Evolutionary conservation across 2,888 invertebrate genomes (phyloP), one percentile per base, ranked within the genome.

Genomic region (Lepidocyrtoides sp.): DNA sequence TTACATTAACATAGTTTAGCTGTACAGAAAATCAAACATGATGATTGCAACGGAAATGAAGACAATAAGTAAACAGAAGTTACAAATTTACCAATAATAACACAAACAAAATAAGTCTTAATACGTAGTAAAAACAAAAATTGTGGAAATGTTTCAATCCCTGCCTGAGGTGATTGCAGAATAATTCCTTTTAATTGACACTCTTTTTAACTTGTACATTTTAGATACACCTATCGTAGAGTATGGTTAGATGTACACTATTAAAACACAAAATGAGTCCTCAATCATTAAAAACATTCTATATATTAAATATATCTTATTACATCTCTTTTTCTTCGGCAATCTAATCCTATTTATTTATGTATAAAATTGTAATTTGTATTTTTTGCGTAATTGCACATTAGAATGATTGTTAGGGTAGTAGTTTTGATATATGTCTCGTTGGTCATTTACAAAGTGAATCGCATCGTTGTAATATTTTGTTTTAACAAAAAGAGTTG

Each of bases 391-490:
- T 79, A 51, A 79, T 79, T 79, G 79, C 79, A 79, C 79, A 75
- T 75, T 79, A 79, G 26, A 79, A 51, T 79, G 79, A 79, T 79
- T 79, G 79, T 79, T 54, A 79, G 54, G 79, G 51, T 26, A 79
- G 51, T 17, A 77, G n/a, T 20, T 23, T 79, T 79, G 79, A 79
- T 79, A 79, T 79, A 79, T 79, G 77, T 79, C 54, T 79, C 79
- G 79, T 79, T 79, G 79, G 79, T 79, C 79, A 79, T 10, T 44
- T 41, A 41, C 5, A 23, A 12, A n/a, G 17, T 36, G 17, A 54
- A 79, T 51, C 54, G 79, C 79, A 54, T 54, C 54, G 26, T 29
- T 48, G 32, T 51, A 75, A 0, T 20, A 36, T 2, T 3, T 51
- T n/a, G n/a, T n/a, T n/a, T n/a, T n/a, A 77, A 51, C n/a, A 26